Percentiles rank a stretch among this genome's conserved stretches.
Conservation (phyloP, 2,888 invertebrate genomes). For the Apoda limacodes region DNA sequence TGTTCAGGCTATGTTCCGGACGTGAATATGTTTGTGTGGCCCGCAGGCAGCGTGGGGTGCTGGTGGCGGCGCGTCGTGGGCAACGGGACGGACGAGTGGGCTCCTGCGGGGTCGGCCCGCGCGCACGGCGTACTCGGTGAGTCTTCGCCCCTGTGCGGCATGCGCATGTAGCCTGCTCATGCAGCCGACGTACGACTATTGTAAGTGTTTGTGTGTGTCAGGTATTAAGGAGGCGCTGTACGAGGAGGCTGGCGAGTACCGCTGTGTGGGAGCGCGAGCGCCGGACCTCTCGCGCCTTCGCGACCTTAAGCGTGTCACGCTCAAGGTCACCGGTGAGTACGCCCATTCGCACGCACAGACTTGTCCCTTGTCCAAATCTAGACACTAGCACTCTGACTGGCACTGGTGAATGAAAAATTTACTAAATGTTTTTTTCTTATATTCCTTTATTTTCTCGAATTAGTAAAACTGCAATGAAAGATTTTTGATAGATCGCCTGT, state of each 20-base stretch:
- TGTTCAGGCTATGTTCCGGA: neutral
- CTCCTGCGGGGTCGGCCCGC: slow-evolving; percentile 52
- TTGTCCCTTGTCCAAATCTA: too few relatives aligned
- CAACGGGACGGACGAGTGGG: slow-evolving; percentile 47
- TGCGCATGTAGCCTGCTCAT: too few relatives aligned
- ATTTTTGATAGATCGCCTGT: too few relatives aligned
- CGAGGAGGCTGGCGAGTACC: slow-evolving; percentile 83
- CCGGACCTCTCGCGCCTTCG: slow-evolving; percentile 41
- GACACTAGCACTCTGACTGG: too few relatives aligned
- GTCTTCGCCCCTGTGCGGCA: too few relatives aligned
- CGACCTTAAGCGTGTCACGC: slow-evolving; percentile 52
- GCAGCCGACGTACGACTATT: too few relatives aligned
- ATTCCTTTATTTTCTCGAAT: too few relatives aligned
- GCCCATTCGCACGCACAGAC: too few relatives aligned
- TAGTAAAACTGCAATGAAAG: too few relatives aligned
- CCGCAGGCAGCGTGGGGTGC: slow-evolving; percentile 53
- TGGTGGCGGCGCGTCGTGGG: slow-evolving; percentile 61
- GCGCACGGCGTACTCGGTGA: slow-evolving; percentile 57
- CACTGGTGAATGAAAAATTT: too few relatives aligned
- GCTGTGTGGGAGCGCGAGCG: slow-evolving; percentile 71
- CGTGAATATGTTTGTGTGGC: too few relatives aligned
- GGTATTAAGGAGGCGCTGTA: slow-evolving; percentile 77
- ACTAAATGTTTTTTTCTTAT: too few relatives aligned
- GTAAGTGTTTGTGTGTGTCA: slow-evolving; percentile 16
- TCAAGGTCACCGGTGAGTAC: slow-evolving; percentile 48